Percentiles rank a stretch among this genome's conserved stretches.
phyloP scores from a whole-genome alignment of 2,888 invertebrate species.

The Dasypogon diadema region DNA sequence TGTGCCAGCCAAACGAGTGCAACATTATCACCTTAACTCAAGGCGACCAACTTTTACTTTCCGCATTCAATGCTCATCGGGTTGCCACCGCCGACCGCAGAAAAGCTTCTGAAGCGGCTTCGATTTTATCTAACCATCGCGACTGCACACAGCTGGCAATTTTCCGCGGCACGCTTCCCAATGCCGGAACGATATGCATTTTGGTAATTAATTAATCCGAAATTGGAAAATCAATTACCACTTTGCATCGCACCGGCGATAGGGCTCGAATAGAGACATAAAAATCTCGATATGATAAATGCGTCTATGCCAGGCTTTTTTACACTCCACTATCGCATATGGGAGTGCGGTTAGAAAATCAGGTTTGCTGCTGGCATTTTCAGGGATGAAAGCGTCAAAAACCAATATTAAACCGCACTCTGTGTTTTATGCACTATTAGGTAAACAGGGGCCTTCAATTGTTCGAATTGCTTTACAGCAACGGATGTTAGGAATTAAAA shows the following conservation, averaged over 20 bases:
- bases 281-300: too few relatives aligned
- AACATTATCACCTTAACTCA: neutral
- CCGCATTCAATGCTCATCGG: constrained; percentile 40
- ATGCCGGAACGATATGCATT: neutral
- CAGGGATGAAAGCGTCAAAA: constrained; percentile 11
- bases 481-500: too few relatives aligned
- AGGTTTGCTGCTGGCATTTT: constrained; percentile 8
- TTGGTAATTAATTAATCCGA: neutral
- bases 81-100: neutral
- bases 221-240: neutral
- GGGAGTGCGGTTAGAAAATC: constrained; percentile 15
- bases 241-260: neutral
- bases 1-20: neutral
- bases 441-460: too few relatives aligned
- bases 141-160: neutral
- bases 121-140: neutral
- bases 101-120: neutral
- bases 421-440: neutral
- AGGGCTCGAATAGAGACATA: too few relatives aligned
- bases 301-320: neutral
- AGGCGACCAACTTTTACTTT: constrained; percentile 51
- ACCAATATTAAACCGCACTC: constrained; percentile 29
- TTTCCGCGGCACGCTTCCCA: neutral
- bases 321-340: neutral
- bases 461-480: too few relatives aligned